These are phyloP conservation scores for Mellilla xanthometata DNA, from an alignment of 2,888 invertebrate species.

Conservation along the genomic window DNA sequence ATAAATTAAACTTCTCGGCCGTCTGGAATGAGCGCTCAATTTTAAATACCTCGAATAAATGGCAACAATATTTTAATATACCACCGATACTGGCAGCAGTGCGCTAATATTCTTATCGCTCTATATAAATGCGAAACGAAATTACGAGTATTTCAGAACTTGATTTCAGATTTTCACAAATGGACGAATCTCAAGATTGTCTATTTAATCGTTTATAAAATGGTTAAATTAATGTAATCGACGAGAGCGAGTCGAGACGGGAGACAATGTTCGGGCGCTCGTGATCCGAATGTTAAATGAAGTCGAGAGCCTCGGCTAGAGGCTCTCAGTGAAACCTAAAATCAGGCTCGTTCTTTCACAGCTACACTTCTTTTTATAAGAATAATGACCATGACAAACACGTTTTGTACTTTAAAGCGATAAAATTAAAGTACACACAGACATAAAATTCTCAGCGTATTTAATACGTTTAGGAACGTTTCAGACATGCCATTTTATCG, in stretches of 20 bases:
- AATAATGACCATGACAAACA: too few species aligned
- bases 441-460: too few species aligned
- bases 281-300: constrained; percentile 76
- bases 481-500: constrained; percentile 34
- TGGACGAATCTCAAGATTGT: constrained; percentile 67
- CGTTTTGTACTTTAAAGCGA: too few species aligned
- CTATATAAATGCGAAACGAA: constrained; percentile 30
- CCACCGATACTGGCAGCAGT: constrained; percentile 36
- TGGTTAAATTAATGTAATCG: constrained; percentile 80
- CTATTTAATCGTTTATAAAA: constrained; percentile 80
- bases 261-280: constrained; percentile 74
- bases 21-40: constrained; percentile 48
- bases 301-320: constrained; percentile 47
- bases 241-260: constrained; percentile 73
- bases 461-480: background rate
- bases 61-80: constrained; percentile 46
- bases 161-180: constrained; percentile 49
- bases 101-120: constrained; percentile 31
- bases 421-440: too few species aligned
- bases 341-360: too few species aligned
- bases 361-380: too few species aligned
- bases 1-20: constrained; percentile 56
- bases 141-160: constrained; percentile 26
- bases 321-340: too few species aligned
- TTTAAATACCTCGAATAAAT: constrained; percentile 45